Evolutionary conservation across 2,797 vertebrate genomes (phyloP).

Genomic region (Sphaeramia orbicularis): DNA sequence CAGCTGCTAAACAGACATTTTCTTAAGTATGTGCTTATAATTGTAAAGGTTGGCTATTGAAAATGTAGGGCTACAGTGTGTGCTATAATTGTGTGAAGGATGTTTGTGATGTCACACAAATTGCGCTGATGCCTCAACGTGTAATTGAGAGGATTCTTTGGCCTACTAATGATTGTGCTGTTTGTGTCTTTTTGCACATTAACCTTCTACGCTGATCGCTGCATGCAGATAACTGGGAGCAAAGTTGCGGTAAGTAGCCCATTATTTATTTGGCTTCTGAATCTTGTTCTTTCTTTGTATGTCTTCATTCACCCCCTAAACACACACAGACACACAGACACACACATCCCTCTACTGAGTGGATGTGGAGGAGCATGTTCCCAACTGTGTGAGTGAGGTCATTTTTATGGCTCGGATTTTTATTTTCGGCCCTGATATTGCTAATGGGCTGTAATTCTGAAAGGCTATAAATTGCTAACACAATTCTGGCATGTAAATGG

Average conservation of each 20-base stretch:
- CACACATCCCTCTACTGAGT: conserved; percentile 29
- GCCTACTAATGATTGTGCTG: conserved; percentile 93
- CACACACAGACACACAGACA: conserved; percentile 23
- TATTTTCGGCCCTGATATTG: conserved; percentile 68
- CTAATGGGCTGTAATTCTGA: conserved; percentile 79
- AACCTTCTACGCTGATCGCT: conserved; percentile 94
- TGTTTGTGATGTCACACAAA: conserved; percentile 73
- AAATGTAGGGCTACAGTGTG: conserved; percentile 28
- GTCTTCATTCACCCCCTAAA: conserved; percentile 34
- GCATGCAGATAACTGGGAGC: conserved; percentile 99
- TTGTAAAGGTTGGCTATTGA: conserved; percentile 47
- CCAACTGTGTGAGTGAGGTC: conserved; percentile 57
- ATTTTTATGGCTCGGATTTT: conserved; percentile 69
- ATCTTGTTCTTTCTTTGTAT: conserved; percentile 65
- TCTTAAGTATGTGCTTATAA: conserved; percentile 62
- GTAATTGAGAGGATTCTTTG: conserved; percentile 81
- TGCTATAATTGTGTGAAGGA: conserved; percentile 60
- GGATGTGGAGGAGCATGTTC: conserved; percentile 40
- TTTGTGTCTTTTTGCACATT: conserved; percentile 95
- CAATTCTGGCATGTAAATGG: conserved; percentile 71
- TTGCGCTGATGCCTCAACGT: conserved; percentile 84
- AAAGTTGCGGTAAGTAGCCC: conserved; percentile 97
- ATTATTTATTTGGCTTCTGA: conserved; percentile 82
- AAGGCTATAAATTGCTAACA: conserved; percentile 67
- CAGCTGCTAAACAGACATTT: conserved; percentile 71